phyloP scores from a whole-genome alignment of 2,797 vertebrate genomes.

The Leptoclinus maculatus region DNA sequence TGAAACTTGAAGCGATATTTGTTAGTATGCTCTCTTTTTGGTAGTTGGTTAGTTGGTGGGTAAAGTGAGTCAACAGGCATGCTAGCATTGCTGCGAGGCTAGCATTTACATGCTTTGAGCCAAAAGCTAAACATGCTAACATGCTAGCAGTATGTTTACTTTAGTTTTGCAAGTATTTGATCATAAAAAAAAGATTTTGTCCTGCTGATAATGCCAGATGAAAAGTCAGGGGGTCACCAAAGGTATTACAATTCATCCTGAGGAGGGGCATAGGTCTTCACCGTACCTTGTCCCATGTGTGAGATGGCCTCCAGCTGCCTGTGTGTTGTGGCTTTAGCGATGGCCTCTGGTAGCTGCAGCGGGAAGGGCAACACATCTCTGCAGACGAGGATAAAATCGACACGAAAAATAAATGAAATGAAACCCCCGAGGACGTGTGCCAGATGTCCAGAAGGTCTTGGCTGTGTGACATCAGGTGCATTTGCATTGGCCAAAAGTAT shows the following conservation, averaged over 20 bases:
- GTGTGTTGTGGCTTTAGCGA: constrained; percentile 86
- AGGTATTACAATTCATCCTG: background rate
- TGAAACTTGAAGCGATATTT: rapidly evolving
- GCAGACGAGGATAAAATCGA: constrained; percentile 25
- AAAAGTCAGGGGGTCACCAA: background rate
- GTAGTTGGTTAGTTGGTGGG: background rate
- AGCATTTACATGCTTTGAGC: too few relatives aligned
- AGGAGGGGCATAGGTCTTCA: background rate
- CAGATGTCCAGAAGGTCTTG: background rate
- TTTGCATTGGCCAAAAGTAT: background rate
- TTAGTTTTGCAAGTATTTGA: too few relatives aligned
- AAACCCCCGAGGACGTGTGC: background rate
- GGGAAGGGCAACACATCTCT: constrained; percentile 91
- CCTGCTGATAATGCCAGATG: too few relatives aligned
- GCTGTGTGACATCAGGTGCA: background rate
- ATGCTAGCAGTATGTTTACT: background rate
- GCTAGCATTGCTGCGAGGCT: too few relatives aligned
- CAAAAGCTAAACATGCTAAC: background rate
- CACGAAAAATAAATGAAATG: background rate
- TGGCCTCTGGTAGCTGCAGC: constrained; percentile 89
- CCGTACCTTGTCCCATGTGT: constrained; percentile 89
- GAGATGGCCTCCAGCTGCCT: constrained; percentile 91
- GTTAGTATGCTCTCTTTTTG: background rate
- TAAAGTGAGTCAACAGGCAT: background rate
- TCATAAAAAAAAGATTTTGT: too few relatives aligned